Base-by-base conservation (phyloP, 2,888 invertebrate genomes). In the Megastigmus dorsalis region DNA sequence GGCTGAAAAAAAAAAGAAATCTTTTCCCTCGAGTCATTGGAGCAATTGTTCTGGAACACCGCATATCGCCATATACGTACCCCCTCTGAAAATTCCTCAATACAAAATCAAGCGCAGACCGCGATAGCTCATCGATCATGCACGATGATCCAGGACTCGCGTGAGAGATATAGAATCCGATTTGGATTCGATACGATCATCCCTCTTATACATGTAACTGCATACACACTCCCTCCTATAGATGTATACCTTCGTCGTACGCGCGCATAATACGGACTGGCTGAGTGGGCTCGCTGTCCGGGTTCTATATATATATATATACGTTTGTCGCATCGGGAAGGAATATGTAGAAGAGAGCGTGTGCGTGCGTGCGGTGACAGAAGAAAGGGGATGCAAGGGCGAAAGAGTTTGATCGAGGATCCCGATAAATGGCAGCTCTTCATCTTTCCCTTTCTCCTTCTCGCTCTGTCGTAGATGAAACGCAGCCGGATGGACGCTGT, bases 401-500 rank as follows among this genome's bases (percentile, higher is more conserved):
- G 10, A 67, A 62, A 60, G 74, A 74, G 67, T 68, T 76, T 72
- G 76, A 78, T 72, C 52, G 50, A 15, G 71, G 48, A 62, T 62
- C 69, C 28, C 69, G 75, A 78, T 78, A 78, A 72, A 70, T 67
- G 60, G 65, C 59, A 43, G 60, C 57, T 59, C 57, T 50, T n/a
- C n/a, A n/a, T n/a, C n/a, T n/a, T n/a, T n/a, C n/a, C n/a, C n/a
- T n/a, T n/a, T n/a, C n/a, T n/a, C n/a, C n/a, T n/a, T n/a, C n/a
- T n/a, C n/a, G n/a, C n/a, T 69, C 36, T 23, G 57, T 50, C 48
- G 30, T 67, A 50, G 55, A 48, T 73, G 74, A 73, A 9, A 78
- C 63, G 74, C 18, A 48, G 10, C 74, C 76, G 78, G 79, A 80
- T 78, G 81, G 80, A 80, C 82, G 78, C 80, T 65, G 60, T 62